These are phyloP conservation scores for Phrynocephalus guinanensis DNA, from an alignment of 2,797 vertebrate species.

Conservation along the genomic window DNA sequence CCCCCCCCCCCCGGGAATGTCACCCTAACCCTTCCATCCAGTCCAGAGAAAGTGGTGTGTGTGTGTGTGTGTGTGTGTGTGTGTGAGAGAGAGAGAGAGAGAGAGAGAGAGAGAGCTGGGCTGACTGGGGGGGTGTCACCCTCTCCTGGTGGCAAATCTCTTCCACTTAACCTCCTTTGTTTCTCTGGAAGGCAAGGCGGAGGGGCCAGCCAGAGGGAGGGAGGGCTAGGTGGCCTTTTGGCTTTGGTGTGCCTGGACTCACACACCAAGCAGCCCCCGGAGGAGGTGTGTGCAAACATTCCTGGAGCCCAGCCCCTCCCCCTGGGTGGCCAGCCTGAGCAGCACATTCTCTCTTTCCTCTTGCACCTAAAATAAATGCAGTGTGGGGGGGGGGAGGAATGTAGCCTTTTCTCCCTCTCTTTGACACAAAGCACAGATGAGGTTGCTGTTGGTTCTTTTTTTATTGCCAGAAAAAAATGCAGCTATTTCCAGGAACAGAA, in stretches of 20 bases:
- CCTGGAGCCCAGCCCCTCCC: background rate
- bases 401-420: background rate
- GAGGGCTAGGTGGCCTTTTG: background rate
- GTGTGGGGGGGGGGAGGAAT: conserved; percentile 14
- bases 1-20: too few relatives aligned
- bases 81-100: too few relatives aligned
- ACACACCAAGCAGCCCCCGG: background rate
- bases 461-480: background rate
- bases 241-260: background rate
- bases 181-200: background rate
- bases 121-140: background rate
- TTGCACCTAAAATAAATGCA: conserved; percentile 71
- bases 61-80: too few relatives aligned
- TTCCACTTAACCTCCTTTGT: background rate
- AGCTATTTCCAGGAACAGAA: background rate
- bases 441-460: background rate
- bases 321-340: conserved; percentile 70
- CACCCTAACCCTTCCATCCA: too few relatives aligned
- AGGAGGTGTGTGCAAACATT: background rate
- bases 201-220: background rate
- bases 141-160: background rate
- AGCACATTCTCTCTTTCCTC: conserved; percentile 76
- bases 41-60: too few relatives aligned
- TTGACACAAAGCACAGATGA: background rate
- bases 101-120: conserved; percentile 1